Conservation (phyloP, 1,140 invertebrate species). For the Lordiphosa stackelbergi region DNA sequence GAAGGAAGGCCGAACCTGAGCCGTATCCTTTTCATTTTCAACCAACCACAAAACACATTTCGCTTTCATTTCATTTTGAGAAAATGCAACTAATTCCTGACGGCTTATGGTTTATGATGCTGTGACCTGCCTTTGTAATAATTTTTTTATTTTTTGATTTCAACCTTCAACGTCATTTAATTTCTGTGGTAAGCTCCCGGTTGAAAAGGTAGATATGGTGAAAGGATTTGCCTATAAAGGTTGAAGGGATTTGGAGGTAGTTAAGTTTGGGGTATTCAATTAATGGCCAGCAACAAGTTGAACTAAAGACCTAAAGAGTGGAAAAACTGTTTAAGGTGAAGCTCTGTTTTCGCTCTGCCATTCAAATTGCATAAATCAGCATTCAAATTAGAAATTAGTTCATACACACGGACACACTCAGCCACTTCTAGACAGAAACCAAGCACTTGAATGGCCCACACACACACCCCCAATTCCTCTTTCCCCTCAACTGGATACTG, state of each 20-base stretch:
- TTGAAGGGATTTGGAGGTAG: conserved; percentile 17
- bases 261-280: conserved; percentile 35
- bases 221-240: conserved; percentile 6
- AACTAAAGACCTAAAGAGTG: conserved; percentile 1
- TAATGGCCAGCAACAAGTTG: conserved; percentile 42
- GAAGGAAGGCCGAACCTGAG: conserved; percentile 34
- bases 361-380: conserved; percentile 72
- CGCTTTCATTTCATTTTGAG: conserved; percentile 66
- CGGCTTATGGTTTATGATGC: conserved; percentile 67
- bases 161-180: conserved; percentile 71
- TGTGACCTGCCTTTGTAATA: conserved; percentile 6
- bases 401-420: conserved; percentile 32
- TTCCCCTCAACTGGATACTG: conserved; percentile 7
- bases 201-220: conserved; percentile 25
- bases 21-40: conserved; percentile 71
- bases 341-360: conserved; percentile 11
- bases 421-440: conserved; percentile 15
- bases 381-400: conserved; percentile 75
- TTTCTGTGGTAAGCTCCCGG: conserved; percentile 49
- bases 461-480: neutral
- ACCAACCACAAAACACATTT: conserved; percentile 68
- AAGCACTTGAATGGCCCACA: conserved; percentile 37
- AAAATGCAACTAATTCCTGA: conserved; percentile 75
- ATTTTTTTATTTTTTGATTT: conserved; percentile 51
- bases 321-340: too few species aligned